A percentile compares a stretch with the other conserved stretches of the same genome.
Evolutionary conservation across 2,888 invertebrate genomes (phyloP).

Genomic region (Tanytarsus gracilentus): DNA sequence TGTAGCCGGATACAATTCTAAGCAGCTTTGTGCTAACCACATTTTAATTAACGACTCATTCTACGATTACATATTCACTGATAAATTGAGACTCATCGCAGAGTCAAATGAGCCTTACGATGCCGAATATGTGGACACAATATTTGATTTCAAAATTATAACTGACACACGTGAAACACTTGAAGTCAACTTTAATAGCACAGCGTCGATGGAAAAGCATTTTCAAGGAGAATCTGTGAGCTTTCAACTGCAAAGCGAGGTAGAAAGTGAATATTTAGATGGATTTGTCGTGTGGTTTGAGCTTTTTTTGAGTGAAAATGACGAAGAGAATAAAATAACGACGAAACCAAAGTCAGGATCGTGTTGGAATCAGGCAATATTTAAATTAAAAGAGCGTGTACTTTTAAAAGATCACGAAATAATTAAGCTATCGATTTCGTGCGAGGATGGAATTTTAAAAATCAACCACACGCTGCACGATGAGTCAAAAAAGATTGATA

Average conservation of each 20-base stretch:
- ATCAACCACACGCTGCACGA: slow-evolving; percentile 35
- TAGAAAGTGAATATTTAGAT: slow-evolving; percentile 51
- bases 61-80: slow-evolving; percentile 35
- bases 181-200: slow-evolving; percentile 55
- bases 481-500: slow-evolving; percentile 33
- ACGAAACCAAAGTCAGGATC: slow-evolving; percentile 43
- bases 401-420: slow-evolving; percentile 37
- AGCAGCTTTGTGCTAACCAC: slow-evolving; percentile 45
- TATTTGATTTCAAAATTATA: slow-evolving; percentile 49
- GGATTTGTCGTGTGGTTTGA: slow-evolving; percentile 65
- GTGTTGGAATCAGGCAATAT: slow-evolving; percentile 75
- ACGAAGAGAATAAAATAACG: slow-evolving; percentile 55
- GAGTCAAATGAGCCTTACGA: slow-evolving; percentile 53
- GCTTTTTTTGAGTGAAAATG: slow-evolving; percentile 53
- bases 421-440: slow-evolving; percentile 40
- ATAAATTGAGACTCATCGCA: slow-evolving; percentile 38
- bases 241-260: slow-evolving; percentile 40
- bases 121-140: slow-evolving; percentile 54
- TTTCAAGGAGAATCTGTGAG: slow-evolving; percentile 37
- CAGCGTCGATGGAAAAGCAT: slow-evolving; percentile 44
- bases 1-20: slow-evolving; percentile 53
- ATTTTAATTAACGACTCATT: slow-evolving; percentile 32
- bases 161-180: slow-evolving; percentile 50
- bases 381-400: slow-evolving; percentile 48
- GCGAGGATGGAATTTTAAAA: slow-evolving; percentile 43